A percentile compares a stretch with the other conserved stretches of the same genome.
Evolutionary conservation across 1,140 invertebrate genomes (phyloP).

Genomic region (Atta texana): DNA sequence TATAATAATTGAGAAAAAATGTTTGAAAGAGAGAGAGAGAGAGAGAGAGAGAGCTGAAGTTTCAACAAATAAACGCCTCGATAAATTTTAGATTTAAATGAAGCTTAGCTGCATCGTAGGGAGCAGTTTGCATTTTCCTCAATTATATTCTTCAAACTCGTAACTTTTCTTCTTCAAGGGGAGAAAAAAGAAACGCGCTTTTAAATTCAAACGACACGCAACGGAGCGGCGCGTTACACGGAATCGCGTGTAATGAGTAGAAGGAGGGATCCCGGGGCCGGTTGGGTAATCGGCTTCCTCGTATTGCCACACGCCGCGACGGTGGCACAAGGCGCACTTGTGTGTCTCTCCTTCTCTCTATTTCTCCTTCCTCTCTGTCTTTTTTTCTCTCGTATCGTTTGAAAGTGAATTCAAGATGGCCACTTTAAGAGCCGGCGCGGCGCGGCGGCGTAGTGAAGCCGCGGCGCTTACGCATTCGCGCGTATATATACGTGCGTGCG

Average conservation of each 20-base stretch:
- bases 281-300: conserved; percentile 85
- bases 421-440: conserved; percentile 74
- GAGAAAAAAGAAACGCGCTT: background rate
- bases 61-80: background rate
- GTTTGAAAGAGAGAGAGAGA: background rate
- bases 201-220: conserved; percentile 34
- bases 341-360: conserved; percentile 47
- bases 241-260: conserved; percentile 66
- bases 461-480: background rate
- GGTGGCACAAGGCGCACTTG: conserved; percentile 70
- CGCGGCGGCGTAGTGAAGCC: conserved; percentile 44
- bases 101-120: background rate
- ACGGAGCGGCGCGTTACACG: conserved; percentile 44
- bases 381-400: conserved; percentile 63
- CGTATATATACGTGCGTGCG: background rate
- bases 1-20: too few relatives aligned
- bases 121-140: conserved; percentile 14
- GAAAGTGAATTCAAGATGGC: conserved; percentile 84
- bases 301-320: conserved; percentile 80
- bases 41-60: background rate
- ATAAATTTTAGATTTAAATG: background rate
- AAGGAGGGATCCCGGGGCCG: conserved; percentile 70
- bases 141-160: conserved; percentile 16
- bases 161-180: conserved; percentile 2
- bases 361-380: background rate